phyloP scores from a whole-genome alignment of 2,797 vertebrate species.

The Pseudochirops cupreus region DNA sequence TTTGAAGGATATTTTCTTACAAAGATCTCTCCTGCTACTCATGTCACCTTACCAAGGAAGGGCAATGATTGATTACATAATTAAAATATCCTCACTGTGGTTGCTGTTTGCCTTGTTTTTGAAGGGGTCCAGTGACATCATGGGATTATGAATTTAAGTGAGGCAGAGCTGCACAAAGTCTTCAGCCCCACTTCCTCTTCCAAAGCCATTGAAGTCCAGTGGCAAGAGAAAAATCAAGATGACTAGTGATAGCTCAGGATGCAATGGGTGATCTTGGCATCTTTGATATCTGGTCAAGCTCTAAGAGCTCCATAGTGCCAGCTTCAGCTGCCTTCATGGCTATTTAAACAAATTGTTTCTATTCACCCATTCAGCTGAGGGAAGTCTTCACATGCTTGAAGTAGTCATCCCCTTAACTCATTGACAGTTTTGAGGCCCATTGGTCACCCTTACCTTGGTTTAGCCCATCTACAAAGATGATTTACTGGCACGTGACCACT shows the following conservation, averaged over 20 bases:
- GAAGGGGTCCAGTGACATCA: not conserved
- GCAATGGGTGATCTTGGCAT: not conserved
- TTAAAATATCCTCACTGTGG: not conserved
- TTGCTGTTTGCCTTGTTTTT: not conserved
- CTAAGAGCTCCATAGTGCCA: not conserved
- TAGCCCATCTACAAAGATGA: too few relatives aligned
- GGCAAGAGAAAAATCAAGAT: not conserved
- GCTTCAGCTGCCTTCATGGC: too few relatives aligned
- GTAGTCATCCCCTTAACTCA: too few relatives aligned
- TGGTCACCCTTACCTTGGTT: too few relatives aligned
- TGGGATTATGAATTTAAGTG: not conserved
- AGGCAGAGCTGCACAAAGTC: not conserved
- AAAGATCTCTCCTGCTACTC: not conserved
- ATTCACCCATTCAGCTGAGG: too few relatives aligned
- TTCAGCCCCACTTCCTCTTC: not conserved
- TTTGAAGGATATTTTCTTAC: constrained; percentile 51
- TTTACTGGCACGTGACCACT: too few relatives aligned
- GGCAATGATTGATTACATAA: not conserved
- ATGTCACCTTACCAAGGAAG: constrained; percentile 51
- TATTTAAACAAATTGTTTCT: too few relatives aligned
- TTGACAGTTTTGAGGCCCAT: too few relatives aligned
- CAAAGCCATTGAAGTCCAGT: not conserved
- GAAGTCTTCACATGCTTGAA: too few relatives aligned
- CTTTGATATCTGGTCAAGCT: not conserved
- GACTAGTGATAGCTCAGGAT: not conserved